phyloP scores from a whole-genome alignment of 2,888 invertebrate species.

The Acanthosepion esculentum region DNA sequence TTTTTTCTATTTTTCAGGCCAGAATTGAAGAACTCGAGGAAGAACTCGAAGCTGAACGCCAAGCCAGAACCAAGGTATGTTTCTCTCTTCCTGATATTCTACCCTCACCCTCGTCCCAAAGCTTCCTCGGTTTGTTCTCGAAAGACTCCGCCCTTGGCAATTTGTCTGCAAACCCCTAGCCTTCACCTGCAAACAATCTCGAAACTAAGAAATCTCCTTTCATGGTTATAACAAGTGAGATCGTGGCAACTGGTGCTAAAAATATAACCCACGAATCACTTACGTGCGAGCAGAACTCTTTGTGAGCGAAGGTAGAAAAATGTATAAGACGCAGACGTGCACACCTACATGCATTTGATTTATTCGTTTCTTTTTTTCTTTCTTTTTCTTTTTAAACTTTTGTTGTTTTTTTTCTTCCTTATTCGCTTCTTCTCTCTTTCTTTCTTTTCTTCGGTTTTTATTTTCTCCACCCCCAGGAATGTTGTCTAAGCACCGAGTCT shows the following conservation, averaged over 20 bases:
- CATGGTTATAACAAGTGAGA: background rate
- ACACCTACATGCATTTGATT: too few species aligned
- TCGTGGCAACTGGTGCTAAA: background rate
- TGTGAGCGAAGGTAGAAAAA: background rate
- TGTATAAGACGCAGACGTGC: background rate
- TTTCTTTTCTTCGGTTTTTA: background rate
- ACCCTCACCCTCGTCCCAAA: background rate
- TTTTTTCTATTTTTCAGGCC: constrained; percentile 76
- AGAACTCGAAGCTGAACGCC: constrained; percentile 98
- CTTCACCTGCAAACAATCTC: background rate
- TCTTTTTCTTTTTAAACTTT: background rate
- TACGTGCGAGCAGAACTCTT: background rate
- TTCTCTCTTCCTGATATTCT: background rate
- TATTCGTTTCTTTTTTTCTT: too few species aligned
- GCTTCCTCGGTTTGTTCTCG: background rate
- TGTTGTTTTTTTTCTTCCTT: too few species aligned
- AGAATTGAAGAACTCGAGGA: constrained; percentile 99
- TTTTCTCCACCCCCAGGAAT: background rate
- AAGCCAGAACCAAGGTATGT: constrained; percentile 89
- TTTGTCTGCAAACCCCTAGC: background rate
- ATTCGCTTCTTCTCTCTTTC: background rate
- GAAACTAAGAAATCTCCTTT: background rate
- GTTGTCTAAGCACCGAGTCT: too few species aligned
- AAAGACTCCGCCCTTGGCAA: background rate
- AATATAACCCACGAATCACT: background rate